Evolutionary conservation across 2,888 invertebrate species (phyloP), one percentile per base, ranked within the genome.

Genomic region (Netelia fuscicornis): DNA sequence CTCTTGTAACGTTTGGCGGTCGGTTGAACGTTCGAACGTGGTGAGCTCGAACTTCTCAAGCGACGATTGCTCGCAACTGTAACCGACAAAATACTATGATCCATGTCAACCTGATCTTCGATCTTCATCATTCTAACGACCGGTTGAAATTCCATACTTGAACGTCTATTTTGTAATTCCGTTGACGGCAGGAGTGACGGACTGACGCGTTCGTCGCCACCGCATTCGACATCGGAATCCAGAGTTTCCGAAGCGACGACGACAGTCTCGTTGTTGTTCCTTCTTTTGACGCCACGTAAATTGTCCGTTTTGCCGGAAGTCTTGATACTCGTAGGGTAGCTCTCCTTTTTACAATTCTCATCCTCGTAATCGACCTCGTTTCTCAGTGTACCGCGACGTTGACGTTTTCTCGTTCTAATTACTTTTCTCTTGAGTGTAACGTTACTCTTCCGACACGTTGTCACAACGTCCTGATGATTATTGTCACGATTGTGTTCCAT

Each of bases 71-170:
- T 93, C 42, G 93, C 93, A 1, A 93, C 93, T 6, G 93, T 93
- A 23, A 93, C 91, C 83, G 92, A 91, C 23, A 91, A 86, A 89
- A 92, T 91, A 89, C 91, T 91, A 83, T 92, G 92, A 87, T 93
- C 93, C 86, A 92, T 91, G 64, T 93, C 93, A 25, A 92, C 93
- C 83, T 93, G 93, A 87, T 93, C 94, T 86, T 96, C 96, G 88
- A 96, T 95, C 86, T 96, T 95, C 91, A 96, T 95, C 87, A 96
- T 96, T 11, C 96, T 94, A 88, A 96, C 96, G 83, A 96, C 95
- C 0, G 96, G 96, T 92, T 96, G 96, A 90, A 96, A 94, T 90
- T 95, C 95, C 25, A 94, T 93, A 78, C 92, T 93, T 2, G 93
- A 92, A 1, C 93, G 91, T 79, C 92, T 90, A 84, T 94, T 91